Conservation (phyloP, 2,888 invertebrate genomes). For the Agriopis aurantiaria region DNA sequence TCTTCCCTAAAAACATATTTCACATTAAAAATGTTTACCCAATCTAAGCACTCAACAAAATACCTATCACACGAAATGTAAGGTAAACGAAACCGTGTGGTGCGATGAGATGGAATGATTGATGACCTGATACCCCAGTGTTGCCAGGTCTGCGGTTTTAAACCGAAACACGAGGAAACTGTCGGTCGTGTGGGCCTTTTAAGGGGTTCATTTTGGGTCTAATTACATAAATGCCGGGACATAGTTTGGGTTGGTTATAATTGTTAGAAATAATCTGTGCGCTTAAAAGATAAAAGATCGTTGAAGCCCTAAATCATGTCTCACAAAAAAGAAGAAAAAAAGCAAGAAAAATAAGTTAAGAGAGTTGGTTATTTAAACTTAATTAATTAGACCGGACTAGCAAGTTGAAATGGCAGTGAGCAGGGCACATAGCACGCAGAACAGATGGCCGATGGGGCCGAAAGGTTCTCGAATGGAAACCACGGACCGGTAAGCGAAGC, state of each 20-base stretch:
- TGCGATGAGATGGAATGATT: constrained; percentile 28
- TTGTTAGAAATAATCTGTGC: neutral
- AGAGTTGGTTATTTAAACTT: too few species aligned
- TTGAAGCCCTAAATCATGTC: neutral
- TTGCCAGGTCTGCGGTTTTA: constrained; percentile 25
- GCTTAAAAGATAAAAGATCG: neutral
- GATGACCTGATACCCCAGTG: constrained; percentile 27
- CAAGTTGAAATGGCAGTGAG: too few species aligned
- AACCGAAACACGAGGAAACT: constrained; percentile 10
- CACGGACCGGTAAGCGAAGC: too few species aligned
- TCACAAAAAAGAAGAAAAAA: too few species aligned
- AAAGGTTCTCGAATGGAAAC: too few species aligned
- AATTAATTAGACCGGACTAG: too few species aligned
- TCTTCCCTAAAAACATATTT: neutral
- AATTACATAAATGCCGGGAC: constrained; percentile 5
- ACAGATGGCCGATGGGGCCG: too few species aligned
- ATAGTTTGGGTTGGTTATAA: neutral
- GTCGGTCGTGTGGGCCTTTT: neutral
- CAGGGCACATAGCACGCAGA: too few species aligned
- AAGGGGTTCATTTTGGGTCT: constrained; percentile 3
- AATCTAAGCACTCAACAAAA: neutral
- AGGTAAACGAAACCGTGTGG: constrained; percentile 18
- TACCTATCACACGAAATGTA: constrained; percentile 7
- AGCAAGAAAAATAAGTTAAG: too few species aligned
- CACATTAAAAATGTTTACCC: constrained; percentile 2